These are phyloP conservation scores for Isichthys henryi DNA, from an alignment of 2,113 vertebrate genomes.

Conservation along the genomic window DNA sequence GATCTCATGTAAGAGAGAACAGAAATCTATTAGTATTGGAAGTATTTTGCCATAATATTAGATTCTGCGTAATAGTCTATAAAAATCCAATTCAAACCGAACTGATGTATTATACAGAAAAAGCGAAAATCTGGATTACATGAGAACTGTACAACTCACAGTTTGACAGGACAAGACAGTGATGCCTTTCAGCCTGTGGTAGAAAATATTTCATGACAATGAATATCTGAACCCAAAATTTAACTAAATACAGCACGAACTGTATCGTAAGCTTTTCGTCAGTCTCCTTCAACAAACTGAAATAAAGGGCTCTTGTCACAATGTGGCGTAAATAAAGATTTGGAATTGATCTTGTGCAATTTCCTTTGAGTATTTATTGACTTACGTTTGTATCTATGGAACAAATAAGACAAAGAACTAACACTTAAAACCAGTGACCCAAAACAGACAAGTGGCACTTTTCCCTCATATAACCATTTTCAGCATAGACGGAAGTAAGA, in stretches of 20 bases:
- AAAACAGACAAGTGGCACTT: background rate
- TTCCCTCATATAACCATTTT: background rate
- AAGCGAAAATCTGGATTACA: slow-evolving; percentile 59
- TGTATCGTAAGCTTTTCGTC: slow-evolving; percentile 5
- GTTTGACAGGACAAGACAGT: slow-evolving; percentile 59
- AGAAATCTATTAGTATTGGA: slow-evolving; percentile 80
- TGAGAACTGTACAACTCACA: slow-evolving; percentile 69
- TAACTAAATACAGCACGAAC: background rate
- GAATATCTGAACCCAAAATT: background rate
- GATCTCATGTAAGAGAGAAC: slow-evolving; percentile 72
- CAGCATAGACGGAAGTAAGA: background rate
- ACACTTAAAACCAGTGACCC: background rate
- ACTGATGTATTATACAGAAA: slow-evolving; percentile 68
- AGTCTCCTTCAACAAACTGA: slow-evolving; percentile 22
- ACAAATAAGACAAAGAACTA: slow-evolving; percentile 10
- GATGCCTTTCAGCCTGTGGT: slow-evolving; percentile 44
- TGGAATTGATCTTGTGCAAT: slow-evolving; percentile 30
- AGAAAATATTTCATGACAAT: slow-evolving; percentile 22
- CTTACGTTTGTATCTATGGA: background rate
- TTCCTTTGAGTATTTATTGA: slow-evolving; percentile 21
- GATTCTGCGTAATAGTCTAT: slow-evolving; percentile 71
- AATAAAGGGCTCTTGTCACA: slow-evolving; percentile 13
- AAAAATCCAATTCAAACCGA: slow-evolving; percentile 82
- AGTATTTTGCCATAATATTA: slow-evolving; percentile 71
- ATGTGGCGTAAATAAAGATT: background rate